Percentiles rank a stretch among this genome's conserved stretches.
Conservation (phyloP, 2,113 vertebrate species). For the Phodopus roborovskii region DNA sequence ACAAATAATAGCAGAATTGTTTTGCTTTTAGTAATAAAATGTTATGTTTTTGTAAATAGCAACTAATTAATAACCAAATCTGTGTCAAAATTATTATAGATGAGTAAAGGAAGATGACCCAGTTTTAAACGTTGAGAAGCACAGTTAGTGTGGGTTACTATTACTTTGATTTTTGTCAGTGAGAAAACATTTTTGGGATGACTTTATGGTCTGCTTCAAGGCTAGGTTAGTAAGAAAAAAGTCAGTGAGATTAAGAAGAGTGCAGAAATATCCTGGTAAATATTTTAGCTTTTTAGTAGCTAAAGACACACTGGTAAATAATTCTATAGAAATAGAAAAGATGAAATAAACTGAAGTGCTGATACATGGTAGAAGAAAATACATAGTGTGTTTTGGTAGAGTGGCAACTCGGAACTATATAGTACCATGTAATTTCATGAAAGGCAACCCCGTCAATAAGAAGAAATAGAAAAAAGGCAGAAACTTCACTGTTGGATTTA, state of each 20-base stretch:
- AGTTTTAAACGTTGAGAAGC: constrained; percentile 37
- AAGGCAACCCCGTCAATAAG: neutral
- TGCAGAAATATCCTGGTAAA: constrained; percentile 30
- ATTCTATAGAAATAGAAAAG: neutral
- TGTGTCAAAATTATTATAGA: constrained; percentile 57
- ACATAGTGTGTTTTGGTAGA: neutral
- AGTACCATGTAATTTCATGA: neutral
- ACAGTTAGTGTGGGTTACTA: constrained; percentile 21
- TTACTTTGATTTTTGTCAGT: constrained; percentile 45
- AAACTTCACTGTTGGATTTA: neutral
- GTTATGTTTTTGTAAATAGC: constrained; percentile 65
- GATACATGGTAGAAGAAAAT: neutral
- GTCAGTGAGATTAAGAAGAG: constrained; percentile 42
- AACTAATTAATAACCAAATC: constrained; percentile 69
- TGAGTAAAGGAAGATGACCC: constrained; percentile 63
- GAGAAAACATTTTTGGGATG: constrained; percentile 31
- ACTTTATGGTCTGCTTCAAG: constrained; percentile 29
- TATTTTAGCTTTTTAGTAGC: constrained; percentile 12
- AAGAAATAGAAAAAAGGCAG: neutral
- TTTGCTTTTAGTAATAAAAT: constrained; percentile 30
- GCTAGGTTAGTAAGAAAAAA: constrained; percentile 27
- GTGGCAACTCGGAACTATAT: neutral
- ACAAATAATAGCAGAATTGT: neutral
- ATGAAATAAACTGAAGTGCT: neutral
- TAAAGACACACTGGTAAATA: neutral